Base-by-base conservation (phyloP, 1,140 invertebrate genomes). In the Tetragonula clypearis region DNA sequence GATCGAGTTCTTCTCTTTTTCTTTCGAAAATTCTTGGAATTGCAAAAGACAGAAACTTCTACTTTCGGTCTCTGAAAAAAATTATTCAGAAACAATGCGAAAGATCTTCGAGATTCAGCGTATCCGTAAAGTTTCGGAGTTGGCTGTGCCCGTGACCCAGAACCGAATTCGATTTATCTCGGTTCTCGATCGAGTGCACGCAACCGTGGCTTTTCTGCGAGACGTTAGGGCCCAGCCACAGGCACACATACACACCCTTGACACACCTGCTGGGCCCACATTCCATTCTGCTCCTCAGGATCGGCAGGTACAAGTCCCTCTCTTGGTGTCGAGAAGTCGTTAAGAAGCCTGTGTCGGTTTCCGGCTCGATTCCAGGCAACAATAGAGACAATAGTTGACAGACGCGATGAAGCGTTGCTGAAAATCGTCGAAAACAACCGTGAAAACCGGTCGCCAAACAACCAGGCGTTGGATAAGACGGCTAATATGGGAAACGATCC, bases 231-330 rank as follows among this genome's bases (percentile, higher is more conserved):
- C 41, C 19, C 58, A 55, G 53, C 74, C 30, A 41, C 30, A 19
- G 49, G 30, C 65, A 60, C 15, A 49, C 60, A 49, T 15, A 53
- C 8, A 21, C 30, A 30, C 30, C 4, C 65, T 68, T 79, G 58
- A 56, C 53, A 83, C 77, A 84, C 85, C 74, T 83, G 86, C 83
- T 85, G 78, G 84, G 79, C 87, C 90, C 91, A 91, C 92, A 93
- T 93, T 93, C 92, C 92, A 72, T 81, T 65, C 79, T 72, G 60
- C n/a, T 73, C 72, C 53, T 66, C 68, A 84, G 73, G 77, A 71
- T 69, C 71, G 21, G 68, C 86, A 92, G 86, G 86, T 90, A 91
- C 78, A 89, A 88, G 74, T 21, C 26, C 30, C 15, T 66, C 49
- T 75, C 49, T 75, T 68, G 83, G 69, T 82, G 83, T 71, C 72